A percentile compares a stretch with the other conserved stretches of the same genome.
Conservation (phyloP, 1,140 invertebrate genomes). For the Drosophila ananassae region DNA sequence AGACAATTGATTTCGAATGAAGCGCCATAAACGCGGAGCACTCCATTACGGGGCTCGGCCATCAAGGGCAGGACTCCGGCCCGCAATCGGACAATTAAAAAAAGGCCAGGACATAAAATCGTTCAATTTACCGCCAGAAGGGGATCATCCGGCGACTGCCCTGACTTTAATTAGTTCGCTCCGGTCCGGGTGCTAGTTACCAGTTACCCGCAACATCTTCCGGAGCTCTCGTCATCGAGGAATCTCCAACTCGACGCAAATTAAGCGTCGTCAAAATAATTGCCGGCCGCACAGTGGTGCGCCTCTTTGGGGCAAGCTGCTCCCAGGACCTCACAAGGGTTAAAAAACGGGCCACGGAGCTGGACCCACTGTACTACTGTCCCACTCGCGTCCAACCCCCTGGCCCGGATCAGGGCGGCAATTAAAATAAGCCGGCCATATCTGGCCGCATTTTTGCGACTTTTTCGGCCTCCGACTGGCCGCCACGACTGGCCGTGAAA, state of each 20-base stretch:
- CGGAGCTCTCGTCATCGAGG: slow-evolving; percentile 33
- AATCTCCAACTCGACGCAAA: slow-evolving; percentile 71
- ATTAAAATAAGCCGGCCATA: slow-evolving; percentile 75
- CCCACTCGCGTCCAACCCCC: not conserved
- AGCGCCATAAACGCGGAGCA: slow-evolving; percentile 31
- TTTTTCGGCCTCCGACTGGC: slow-evolving; percentile 10
- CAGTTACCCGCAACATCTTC: slow-evolving; percentile 27
- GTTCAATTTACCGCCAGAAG: slow-evolving; percentile 54
- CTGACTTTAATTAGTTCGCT: slow-evolving; percentile 77
- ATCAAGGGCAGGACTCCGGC: slow-evolving; percentile 55
- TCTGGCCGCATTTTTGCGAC: slow-evolving; percentile 26
- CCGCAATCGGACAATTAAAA: slow-evolving; percentile 67
- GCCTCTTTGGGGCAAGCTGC: too few relatives aligned
- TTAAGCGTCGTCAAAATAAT: slow-evolving; percentile 81
- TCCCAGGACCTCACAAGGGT: too few relatives aligned
- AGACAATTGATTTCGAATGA: slow-evolving; percentile 72
- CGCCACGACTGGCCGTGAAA: too few relatives aligned
- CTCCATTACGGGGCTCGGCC: slow-evolving; percentile 52
- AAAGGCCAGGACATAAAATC: slow-evolving; percentile 79
- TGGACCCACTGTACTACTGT: slow-evolving; percentile 3
- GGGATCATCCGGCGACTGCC: slow-evolving; percentile 8
- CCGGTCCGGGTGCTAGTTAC: slow-evolving; percentile 65
- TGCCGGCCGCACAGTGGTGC: slow-evolving; percentile 60
- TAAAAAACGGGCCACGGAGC: too few relatives aligned
- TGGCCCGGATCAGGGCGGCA: slow-evolving; percentile 25